These are phyloP conservation scores for Panulirus ornatus DNA, from an alignment of 1,140 invertebrate genomes.

Conservation along the genomic window DNA sequence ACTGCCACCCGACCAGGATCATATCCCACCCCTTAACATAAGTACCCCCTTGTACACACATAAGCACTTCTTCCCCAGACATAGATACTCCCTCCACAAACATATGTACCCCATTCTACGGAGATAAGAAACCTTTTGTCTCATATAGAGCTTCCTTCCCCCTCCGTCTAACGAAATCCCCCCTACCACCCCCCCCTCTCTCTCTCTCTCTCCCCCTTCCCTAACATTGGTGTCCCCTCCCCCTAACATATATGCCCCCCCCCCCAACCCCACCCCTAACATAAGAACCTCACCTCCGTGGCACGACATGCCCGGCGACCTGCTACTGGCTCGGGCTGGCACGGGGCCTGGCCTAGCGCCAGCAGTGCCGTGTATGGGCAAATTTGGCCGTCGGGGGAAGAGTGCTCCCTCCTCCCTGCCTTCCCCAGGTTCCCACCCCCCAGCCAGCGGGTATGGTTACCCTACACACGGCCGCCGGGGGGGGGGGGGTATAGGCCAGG, in stretches of 20 bases:
- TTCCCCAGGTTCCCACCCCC: background rate
- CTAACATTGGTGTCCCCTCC: background rate
- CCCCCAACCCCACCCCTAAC: background rate
- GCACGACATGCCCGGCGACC: background rate
- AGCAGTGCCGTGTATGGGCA: slow-evolving; percentile 60
- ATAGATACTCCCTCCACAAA: background rate
- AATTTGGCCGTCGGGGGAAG: slow-evolving; percentile 7
- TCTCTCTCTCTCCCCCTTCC: background rate
- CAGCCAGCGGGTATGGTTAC: slow-evolving; percentile 16
- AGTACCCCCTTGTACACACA: background rate
- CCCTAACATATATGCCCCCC: too few species aligned
- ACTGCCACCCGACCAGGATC: background rate
- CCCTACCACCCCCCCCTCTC: too few species aligned
- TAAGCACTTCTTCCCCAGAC: background rate
- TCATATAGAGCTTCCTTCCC: background rate
- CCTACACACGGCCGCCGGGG: background rate
- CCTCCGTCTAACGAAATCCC: too few species aligned
- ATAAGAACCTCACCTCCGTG: background rate
- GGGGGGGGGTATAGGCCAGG: too few species aligned
- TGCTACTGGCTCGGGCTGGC: background rate
- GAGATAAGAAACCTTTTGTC: too few species aligned
- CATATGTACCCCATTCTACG: too few species aligned
- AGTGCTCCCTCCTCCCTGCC: background rate
- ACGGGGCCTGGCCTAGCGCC: background rate
- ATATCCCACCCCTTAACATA: background rate